Conservation (phyloP, 2,797 vertebrate genomes). For the Helicolenus hilgendorfi region DNA sequence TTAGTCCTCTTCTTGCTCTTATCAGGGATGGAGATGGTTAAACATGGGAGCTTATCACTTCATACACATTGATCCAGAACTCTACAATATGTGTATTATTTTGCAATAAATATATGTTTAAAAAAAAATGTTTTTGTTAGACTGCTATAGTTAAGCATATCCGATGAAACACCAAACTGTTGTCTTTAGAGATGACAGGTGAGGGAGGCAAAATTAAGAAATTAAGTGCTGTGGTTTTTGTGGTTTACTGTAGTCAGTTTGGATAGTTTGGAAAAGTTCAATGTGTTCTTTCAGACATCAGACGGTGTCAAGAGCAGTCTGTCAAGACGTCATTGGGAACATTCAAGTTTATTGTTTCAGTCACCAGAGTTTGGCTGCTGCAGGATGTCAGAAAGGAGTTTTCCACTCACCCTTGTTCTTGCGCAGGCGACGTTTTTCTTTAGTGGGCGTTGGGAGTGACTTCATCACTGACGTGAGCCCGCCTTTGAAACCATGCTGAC, state of each 20-base stretch:
- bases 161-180: background rate
- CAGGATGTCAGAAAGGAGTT: conserved; percentile 45
- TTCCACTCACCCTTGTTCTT: conserved; percentile 57
- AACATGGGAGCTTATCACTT: background rate
- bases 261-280: background rate
- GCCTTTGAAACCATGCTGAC: conserved; percentile 27
- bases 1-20: too few species aligned
- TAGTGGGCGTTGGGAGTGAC: conserved; percentile 32
- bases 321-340: background rate
- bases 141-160: background rate
- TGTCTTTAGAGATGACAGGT: background rate
- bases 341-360: background rate
- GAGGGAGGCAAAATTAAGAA: background rate
- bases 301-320: background rate
- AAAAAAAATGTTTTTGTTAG: background rate
- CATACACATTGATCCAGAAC: background rate
- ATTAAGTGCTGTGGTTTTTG: background rate
- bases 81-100: background rate
- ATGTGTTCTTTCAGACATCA: background rate
- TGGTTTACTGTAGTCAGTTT: background rate
- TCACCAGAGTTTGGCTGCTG: background rate
- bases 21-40: background rate
- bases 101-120: background rate
- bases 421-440: background rate
- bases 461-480: conserved; percentile 35